A percentile compares a stretch with the other conserved stretches of the same genome.
Evolutionary conservation across 2,888 invertebrate species (phyloP).

Genomic region (Chrysotoxum bicinctum): DNA sequence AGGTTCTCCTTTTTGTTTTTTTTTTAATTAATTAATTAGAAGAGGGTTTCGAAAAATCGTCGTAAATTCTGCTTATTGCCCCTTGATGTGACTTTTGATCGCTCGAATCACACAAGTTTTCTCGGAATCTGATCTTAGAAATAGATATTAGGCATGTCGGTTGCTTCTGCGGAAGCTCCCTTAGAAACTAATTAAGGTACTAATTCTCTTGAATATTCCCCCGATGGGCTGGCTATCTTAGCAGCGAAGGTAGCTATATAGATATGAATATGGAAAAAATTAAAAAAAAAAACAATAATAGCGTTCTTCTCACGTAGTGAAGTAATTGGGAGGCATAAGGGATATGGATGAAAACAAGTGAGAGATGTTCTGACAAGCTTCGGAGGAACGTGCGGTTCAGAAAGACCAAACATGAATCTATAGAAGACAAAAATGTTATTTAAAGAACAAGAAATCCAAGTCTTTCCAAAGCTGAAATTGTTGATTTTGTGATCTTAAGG

Average conservation of each 20-base stretch:
- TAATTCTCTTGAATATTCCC: conserved; percentile 62
- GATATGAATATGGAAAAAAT: conserved; percentile 53
- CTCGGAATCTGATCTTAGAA: conserved; percentile 60
- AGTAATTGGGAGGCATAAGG: conserved; percentile 57
- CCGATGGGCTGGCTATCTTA: conserved; percentile 27
- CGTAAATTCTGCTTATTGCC: conserved; percentile 68
- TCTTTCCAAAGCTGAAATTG: too few species aligned
- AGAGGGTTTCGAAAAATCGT: conserved; percentile 65
- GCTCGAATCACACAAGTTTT: conserved; percentile 50
- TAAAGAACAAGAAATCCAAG: too few species aligned
- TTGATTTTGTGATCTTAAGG: too few species aligned
- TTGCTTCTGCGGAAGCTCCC: conserved; percentile 63
- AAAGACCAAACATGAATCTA: too few species aligned
- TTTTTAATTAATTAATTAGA: conserved; percentile 68
- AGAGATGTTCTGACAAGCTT: too few species aligned
- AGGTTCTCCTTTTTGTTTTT: conserved; percentile 31
- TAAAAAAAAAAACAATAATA: conserved; percentile 37
- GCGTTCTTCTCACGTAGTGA: conserved; percentile 68
- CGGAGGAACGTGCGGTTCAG: too few species aligned
- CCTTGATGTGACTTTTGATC: conserved; percentile 37
- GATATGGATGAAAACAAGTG: conserved; percentile 15
- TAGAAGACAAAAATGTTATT: too few species aligned
- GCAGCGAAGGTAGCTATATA: conserved; percentile 16
- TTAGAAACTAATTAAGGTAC: conserved; percentile 65
- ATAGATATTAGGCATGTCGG: conserved; percentile 45